Conservation (phyloP, 2,888 invertebrate species). For the Achlya flavicornis region DNA sequence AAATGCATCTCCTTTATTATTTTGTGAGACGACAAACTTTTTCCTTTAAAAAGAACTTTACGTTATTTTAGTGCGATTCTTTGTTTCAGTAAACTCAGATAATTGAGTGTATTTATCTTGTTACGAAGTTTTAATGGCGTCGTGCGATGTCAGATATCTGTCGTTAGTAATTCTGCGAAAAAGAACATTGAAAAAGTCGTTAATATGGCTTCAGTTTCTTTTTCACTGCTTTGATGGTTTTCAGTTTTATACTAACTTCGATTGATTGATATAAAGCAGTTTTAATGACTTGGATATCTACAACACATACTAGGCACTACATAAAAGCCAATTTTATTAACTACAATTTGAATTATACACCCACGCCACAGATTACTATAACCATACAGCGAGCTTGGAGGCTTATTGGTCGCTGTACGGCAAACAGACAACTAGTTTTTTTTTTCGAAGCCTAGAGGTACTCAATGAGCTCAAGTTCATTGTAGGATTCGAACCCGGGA, state of each 20-base stretch:
- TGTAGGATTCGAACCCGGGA: too few relatives aligned
- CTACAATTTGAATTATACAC: too few relatives aligned
- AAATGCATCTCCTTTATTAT: background rate
- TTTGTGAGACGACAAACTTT: background rate
- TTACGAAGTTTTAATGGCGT: slow-evolving; percentile 42
- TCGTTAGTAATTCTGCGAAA: background rate
- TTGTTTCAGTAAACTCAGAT: slow-evolving; percentile 10
- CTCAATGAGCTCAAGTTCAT: too few relatives aligned
- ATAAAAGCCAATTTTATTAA: too few relatives aligned
- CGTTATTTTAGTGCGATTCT: slow-evolving; percentile 2
- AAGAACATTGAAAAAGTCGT: background rate
- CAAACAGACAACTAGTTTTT: too few relatives aligned
- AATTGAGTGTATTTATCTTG: slow-evolving; percentile 28
- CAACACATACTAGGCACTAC: too few relatives aligned
- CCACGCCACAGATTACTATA: too few relatives aligned
- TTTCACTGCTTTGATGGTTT: background rate
- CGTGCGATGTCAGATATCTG: slow-evolving; percentile 13
- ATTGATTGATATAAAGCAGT: background rate
- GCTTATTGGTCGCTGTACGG: too few relatives aligned
- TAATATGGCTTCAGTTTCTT: background rate
- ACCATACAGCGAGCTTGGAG: too few relatives aligned
- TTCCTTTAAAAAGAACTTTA: background rate
- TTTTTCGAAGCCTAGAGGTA: too few relatives aligned
- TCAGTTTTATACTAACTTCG: background rate
- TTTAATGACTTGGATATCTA: too few relatives aligned